Evolutionary conservation across 2,797 vertebrate genomes (phyloP).

Genomic region (Chloroceryle inda): DNA sequence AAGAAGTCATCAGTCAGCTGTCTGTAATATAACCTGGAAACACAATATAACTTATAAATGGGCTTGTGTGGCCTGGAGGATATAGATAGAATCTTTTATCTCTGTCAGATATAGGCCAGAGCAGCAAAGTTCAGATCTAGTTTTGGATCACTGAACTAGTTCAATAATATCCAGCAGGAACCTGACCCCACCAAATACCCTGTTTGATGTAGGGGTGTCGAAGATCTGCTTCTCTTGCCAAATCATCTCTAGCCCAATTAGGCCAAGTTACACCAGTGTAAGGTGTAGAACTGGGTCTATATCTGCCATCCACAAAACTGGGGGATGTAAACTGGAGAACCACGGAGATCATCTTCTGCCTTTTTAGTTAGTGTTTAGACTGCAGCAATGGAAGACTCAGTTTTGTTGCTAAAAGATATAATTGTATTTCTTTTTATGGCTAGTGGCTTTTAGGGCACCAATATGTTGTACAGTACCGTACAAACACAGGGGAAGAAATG

Average conservation of each 20-base stretch:
- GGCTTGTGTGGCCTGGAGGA: not conserved
- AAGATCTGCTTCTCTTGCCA: not conserved
- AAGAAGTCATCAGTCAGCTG: constrained; percentile 28
- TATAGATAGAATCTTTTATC: constrained; percentile 67
- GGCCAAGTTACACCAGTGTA: not conserved
- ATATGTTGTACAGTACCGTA: not conserved
- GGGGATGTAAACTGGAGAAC: not conserved
- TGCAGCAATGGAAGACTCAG: not conserved
- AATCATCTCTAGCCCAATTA: not conserved
- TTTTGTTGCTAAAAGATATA: not conserved
- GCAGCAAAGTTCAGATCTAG: constrained; percentile 64
- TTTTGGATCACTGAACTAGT: constrained; percentile 62
- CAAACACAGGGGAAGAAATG: not conserved
- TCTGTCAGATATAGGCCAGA: constrained; percentile 32
- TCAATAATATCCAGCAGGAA: constrained; percentile 42
- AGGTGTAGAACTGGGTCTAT: not conserved
- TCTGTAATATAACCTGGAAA: constrained; percentile 47
- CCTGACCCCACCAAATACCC: not conserved
- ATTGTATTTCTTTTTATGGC: not conserved
- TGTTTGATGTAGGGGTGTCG: not conserved
- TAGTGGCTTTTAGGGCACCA: not conserved
- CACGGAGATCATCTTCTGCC: not conserved
- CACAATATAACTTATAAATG: not conserved
- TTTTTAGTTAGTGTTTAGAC: not conserved
- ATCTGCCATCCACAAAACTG: not conserved